These are phyloP conservation scores for Phyllostomus discolor DNA, from an alignment of 2,113 vertebrate genomes.

Conservation along the genomic window DNA sequence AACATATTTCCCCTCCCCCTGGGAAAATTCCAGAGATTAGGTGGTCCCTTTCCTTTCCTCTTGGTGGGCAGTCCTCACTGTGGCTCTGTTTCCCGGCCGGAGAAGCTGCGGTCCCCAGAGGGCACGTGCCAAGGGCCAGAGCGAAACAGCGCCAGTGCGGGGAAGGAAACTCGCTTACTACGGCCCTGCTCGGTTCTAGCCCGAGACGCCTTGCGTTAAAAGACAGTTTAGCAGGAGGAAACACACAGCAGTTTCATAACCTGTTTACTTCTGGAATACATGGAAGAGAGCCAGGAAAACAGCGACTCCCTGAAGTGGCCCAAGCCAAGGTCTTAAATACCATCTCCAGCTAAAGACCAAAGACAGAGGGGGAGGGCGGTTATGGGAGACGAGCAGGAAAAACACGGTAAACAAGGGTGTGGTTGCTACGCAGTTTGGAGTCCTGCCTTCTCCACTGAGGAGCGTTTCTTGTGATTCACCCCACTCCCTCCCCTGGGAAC, in stretches of 20 bases:
- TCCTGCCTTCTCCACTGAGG: too few species aligned
- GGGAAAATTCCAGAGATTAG: background rate
- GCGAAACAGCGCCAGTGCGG: background rate
- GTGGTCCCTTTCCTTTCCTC: background rate
- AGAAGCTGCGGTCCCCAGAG: fast-evolving
- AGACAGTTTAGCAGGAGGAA: background rate
- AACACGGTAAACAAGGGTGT: background rate
- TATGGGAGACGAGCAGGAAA: background rate
- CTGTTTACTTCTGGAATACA: background rate
- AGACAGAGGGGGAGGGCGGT: background rate
- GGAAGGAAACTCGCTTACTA: background rate
- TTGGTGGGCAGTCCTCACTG: background rate
- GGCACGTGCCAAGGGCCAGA: fast-evolving
- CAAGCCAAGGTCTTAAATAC: background rate
- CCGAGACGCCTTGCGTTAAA: background rate
- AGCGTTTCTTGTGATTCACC: background rate
- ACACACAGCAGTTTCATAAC: background rate
- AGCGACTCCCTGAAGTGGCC: background rate
- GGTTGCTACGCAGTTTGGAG: background rate
- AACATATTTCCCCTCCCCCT: background rate
- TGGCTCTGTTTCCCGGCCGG: background rate
- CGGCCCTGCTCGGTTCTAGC: background rate
- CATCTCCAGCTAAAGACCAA: background rate
- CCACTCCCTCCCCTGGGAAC: background rate
- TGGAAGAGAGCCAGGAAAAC: background rate